phyloP scores from a whole-genome alignment of 23 tunicate genomes.

The Corella eumyota region DNA sequence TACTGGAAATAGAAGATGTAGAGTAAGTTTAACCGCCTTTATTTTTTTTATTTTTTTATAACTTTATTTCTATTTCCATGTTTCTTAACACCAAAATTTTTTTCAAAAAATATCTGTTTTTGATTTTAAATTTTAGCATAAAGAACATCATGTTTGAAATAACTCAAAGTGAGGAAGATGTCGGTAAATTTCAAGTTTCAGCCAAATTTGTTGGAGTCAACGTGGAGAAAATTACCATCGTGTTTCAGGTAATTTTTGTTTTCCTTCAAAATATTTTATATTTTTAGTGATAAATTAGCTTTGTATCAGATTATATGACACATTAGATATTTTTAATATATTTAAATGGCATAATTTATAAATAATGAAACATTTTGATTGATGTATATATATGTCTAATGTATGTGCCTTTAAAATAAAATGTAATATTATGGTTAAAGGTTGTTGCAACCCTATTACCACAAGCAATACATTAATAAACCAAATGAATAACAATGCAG shows the following conservation, averaged over 20 bases:
- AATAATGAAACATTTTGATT: too few species aligned
- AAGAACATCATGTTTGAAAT: constrained; percentile 83
- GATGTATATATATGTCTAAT: too few species aligned
- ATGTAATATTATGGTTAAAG: too few species aligned
- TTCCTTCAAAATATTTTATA: neutral
- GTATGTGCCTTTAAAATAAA: too few species aligned
- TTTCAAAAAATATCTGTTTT: neutral
- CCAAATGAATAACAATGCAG: too few species aligned
- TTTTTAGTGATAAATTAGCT: neutral
- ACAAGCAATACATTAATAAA: too few species aligned
- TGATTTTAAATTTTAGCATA: neutral
- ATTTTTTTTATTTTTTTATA: constrained; percentile 7
- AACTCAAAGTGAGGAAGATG: constrained; percentile 71
- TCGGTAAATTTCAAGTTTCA: constrained; percentile 61
- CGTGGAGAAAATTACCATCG: constrained; percentile 80
- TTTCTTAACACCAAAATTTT: neutral
- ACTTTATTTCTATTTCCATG: neutral
- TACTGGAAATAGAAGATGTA: constrained; percentile 73
- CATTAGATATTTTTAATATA: too few species aligned
- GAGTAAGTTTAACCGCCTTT: constrained; percentile 15
- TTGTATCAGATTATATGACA: too few species aligned
- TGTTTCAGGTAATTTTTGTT: constrained; percentile 67
- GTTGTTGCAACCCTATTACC: too few species aligned
- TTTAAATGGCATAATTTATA: too few species aligned
- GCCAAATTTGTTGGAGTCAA: constrained; percentile 76